Percentiles rank a stretch among this genome's conserved stretches.
Conservation (phyloP, 1,140 invertebrate species). For the Dreissena rostriformis region DNA sequence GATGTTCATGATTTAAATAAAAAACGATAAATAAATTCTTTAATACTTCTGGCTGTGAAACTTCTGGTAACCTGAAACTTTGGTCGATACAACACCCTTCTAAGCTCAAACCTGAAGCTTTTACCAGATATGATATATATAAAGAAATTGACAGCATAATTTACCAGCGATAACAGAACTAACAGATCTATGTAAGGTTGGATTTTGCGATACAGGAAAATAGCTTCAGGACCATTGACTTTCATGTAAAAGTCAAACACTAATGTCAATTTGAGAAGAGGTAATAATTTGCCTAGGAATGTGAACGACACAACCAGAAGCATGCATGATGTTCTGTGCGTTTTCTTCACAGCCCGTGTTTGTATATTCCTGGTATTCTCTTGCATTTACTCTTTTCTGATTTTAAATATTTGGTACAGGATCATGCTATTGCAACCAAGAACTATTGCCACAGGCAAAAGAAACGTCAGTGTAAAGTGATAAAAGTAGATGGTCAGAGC, state of each 20-base stretch:
- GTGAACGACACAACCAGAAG: conserved; percentile 74
- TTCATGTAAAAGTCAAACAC: conserved; percentile 58
- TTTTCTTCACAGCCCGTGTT: conserved; percentile 48
- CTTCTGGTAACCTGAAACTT: conserved; percentile 13
- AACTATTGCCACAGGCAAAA: conserved; percentile 33
- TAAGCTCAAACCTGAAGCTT: conserved; percentile 73
- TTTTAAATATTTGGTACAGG: conserved; percentile 69
- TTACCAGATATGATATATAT: conserved; percentile 75
- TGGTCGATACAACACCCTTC: conserved; percentile 63
- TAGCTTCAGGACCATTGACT: conserved; percentile 1
- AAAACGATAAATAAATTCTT: conserved; percentile 2
- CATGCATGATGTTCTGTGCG: conserved; percentile 76
- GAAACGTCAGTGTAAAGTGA: conserved; percentile 40
- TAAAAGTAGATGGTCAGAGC: conserved; percentile 48
- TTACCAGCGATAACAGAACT: conserved; percentile 66
- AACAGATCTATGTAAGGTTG: conserved; percentile 65
- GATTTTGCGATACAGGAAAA: conserved; percentile 40
- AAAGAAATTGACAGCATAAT: conserved; percentile 76
- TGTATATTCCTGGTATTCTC: conserved; percentile 20
- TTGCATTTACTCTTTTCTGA: conserved; percentile 57
- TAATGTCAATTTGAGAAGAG: conserved; percentile 67
- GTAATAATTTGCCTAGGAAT: conserved; percentile 73
- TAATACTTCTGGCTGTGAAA: conserved; percentile 39
- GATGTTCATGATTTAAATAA: too few species aligned
- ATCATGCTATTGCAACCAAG: conserved; percentile 70